These are phyloP conservation scores for Drosophila stalkeri DNA, from an alignment of 2,888 invertebrate species.

Conservation along the genomic window DNA sequence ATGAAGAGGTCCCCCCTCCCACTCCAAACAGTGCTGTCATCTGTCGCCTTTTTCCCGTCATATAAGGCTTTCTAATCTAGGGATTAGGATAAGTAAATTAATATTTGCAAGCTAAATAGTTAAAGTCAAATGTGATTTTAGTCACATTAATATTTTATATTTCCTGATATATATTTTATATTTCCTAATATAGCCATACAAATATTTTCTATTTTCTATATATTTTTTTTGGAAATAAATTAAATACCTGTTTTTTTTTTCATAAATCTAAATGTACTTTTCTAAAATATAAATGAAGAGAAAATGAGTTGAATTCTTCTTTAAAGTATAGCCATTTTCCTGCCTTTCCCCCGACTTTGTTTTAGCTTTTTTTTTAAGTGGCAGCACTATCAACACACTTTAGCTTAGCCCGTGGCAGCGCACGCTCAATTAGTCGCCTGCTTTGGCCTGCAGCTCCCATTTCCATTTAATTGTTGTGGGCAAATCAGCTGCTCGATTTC, in stretches of 20 bases:
- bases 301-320: background rate
- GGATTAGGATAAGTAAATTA: background rate
- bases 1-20: conserved; percentile 15
- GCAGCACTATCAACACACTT: conserved; percentile 6
- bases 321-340: background rate
- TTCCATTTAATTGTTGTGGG: conserved; percentile 72
- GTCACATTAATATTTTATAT: background rate
- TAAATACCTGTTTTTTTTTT: no score
- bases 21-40: background rate
- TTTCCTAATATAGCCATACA: background rate
- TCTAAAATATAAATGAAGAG: no score
- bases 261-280: background rate
- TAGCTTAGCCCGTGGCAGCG: conserved; percentile 1
- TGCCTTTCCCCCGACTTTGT: background rate
- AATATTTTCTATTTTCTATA: background rate
- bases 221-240: background rate
- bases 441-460: conserved; percentile 50
- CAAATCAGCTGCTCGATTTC: conserved; percentile 65
- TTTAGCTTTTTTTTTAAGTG: background rate
- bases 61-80: background rate
- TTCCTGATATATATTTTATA: no score
- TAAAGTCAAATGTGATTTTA: background rate
- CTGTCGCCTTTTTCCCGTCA: conserved; percentile 3
- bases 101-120: background rate
- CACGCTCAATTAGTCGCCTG: conserved; percentile 52